Conservation (phyloP, 2,113 vertebrate species). For the Dendrocopos noguchii region DNA sequence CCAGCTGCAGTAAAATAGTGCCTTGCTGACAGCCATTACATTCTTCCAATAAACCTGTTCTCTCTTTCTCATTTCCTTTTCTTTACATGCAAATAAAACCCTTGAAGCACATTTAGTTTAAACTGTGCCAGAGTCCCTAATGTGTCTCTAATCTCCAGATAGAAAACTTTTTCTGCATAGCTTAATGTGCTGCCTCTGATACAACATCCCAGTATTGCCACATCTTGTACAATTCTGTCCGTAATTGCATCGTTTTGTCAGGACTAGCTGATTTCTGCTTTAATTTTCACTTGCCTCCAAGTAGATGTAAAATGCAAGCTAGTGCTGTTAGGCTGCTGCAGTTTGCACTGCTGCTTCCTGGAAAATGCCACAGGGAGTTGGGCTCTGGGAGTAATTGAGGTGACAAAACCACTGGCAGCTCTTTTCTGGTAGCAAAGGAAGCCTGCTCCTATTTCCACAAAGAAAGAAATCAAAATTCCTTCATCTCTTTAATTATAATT, state of each 20-base stretch:
- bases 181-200: accelerated
- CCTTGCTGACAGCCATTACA: neutral
- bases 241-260: accelerated
- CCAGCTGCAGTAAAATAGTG: neutral
- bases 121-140: neutral
- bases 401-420: neutral
- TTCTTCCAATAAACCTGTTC: neutral
- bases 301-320: accelerated
- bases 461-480: neutral
- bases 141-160: neutral
- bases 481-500: neutral
- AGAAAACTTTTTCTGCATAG: neutral
- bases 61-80: neutral
- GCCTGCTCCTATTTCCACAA: neutral
- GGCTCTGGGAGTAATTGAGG: neutral
- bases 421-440: neutral
- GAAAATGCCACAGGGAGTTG: neutral
- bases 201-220: neutral
- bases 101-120: neutral
- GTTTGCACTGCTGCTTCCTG: neutral
- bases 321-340: neutral
- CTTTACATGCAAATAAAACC: neutral
- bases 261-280: neutral
- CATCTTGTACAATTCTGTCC: neutral
- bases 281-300: neutral